phyloP scores from a whole-genome alignment of 2,797 vertebrate species.

The Sciurus carolinensis region DNA sequence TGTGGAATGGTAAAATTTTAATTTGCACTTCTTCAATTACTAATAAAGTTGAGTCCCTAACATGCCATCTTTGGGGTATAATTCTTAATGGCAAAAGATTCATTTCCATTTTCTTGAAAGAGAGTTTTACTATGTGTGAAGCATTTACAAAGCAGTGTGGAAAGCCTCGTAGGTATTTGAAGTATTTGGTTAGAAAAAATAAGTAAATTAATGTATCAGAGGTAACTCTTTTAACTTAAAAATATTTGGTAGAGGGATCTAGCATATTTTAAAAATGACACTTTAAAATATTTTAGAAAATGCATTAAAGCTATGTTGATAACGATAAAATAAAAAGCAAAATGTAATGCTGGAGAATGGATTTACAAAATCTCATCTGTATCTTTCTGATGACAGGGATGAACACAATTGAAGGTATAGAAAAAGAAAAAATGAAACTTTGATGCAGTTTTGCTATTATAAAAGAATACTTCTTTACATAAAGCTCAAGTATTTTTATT shows the following conservation, averaged over 20 bases:
- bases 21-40: not conserved
- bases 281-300: slow-evolving; percentile 47
- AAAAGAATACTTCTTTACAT: slow-evolving; percentile 26
- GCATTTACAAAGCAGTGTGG: not conserved
- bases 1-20: not conserved
- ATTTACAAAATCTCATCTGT: not conserved
- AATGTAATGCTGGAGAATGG: not conserved
- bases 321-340: slow-evolving; percentile 22
- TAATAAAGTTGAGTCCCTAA: not conserved
- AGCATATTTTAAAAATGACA: not conserved
- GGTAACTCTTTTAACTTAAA: not conserved
- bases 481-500: slow-evolving; percentile 63
- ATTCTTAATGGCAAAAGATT: not conserved
- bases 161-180: not conserved
- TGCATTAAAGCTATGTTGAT: not conserved
- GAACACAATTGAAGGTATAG: not conserved
- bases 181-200: not conserved
- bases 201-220: not conserved
- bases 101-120: not conserved
- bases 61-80: not conserved
- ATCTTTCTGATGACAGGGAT: not conserved
- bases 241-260: not conserved
- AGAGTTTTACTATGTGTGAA: not conserved
- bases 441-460: slow-evolving; percentile 40
- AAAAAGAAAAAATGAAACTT: not conserved